Evolutionary conservation across 2,888 invertebrate species (phyloP).

Genomic region (Platynereis dumerilii): DNA sequence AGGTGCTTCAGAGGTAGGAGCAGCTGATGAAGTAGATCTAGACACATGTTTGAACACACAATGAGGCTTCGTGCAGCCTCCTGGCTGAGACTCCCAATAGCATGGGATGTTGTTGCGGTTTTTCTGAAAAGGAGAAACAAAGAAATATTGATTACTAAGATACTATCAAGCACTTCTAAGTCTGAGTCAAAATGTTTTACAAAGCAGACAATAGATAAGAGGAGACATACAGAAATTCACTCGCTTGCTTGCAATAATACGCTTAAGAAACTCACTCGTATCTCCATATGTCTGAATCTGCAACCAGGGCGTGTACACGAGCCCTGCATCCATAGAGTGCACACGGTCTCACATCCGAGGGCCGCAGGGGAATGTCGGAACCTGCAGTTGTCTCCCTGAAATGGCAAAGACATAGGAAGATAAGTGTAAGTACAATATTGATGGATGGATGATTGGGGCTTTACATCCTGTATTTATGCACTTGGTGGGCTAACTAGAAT

Average conservation of each 20-base stretch:
- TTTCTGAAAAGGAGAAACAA: conserved; percentile 69
- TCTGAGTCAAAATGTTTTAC: background rate
- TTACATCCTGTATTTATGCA: too few species aligned
- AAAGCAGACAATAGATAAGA: too few species aligned
- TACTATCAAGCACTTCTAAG: background rate
- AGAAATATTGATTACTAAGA: background rate
- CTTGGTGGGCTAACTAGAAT: too few species aligned
- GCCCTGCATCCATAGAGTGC: conserved; percentile 82
- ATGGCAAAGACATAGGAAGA: conserved; percentile 32
- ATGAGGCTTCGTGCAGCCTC: conserved; percentile 83
- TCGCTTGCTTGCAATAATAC: too few species aligned
- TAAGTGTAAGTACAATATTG: too few species aligned
- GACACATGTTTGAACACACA: conserved; percentile 81
- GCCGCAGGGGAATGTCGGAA: conserved; percentile 86
- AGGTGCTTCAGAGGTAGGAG: conserved; percentile 10
- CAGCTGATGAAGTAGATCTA: conserved; percentile 15
- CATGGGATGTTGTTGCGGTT: conserved; percentile 83
- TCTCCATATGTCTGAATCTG: conserved; percentile 84
- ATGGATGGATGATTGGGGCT: too few species aligned
- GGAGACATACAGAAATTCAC: too few species aligned
- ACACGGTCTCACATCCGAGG: conserved; percentile 81
- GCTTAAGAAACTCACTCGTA: conserved; percentile 75
- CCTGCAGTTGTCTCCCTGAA: conserved; percentile 79
- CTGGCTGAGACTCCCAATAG: conserved; percentile 86
- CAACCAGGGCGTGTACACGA: conserved; percentile 78